These are phyloP conservation scores for Henricia sp. DNA, from an alignment of 53 echinoderm and acorn worm genomes.

Conservation along the genomic window DNA sequence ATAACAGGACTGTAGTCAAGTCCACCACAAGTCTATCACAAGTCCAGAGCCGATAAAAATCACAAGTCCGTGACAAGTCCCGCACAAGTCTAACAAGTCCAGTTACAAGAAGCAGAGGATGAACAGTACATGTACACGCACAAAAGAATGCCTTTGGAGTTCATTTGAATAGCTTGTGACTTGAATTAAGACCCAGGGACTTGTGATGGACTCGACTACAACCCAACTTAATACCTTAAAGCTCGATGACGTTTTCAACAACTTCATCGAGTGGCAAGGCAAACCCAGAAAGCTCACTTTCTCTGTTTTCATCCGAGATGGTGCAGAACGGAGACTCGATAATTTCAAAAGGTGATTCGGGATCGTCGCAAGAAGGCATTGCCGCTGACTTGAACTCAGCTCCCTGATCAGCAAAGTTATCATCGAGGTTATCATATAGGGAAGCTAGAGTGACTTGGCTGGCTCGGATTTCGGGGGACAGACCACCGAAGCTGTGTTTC, in stretches of 20 bases:
- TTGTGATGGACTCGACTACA: background rate
- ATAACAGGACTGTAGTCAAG: too few species aligned
- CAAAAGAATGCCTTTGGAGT: too few species aligned
- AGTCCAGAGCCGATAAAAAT: too few species aligned
- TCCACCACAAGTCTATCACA: too few species aligned
- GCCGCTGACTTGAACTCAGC: background rate
- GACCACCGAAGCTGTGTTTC: conserved; percentile 8
- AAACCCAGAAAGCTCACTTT: background rate
- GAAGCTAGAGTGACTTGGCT: conserved; percentile 56
- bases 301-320: conserved; percentile 29
- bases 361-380: conserved; percentile 6
- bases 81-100: too few species aligned
- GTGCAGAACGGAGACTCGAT: conserved; percentile 50
- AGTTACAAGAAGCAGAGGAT: too few species aligned
- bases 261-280: conserved; percentile 16
- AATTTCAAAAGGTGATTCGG: conserved; percentile 31
- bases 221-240: background rate
- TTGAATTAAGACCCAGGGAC: background rate
- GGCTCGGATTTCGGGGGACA: conserved; percentile 26
- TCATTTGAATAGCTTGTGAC: background rate
- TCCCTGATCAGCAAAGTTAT: conserved; percentile 4
- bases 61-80: too few species aligned
- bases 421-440: conserved; percentile 66
- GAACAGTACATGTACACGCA: too few species aligned
- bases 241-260: conserved; percentile 49